Base-by-base conservation (phyloP, 2,797 vertebrate species). In the Oreochromis grahami region DNA sequence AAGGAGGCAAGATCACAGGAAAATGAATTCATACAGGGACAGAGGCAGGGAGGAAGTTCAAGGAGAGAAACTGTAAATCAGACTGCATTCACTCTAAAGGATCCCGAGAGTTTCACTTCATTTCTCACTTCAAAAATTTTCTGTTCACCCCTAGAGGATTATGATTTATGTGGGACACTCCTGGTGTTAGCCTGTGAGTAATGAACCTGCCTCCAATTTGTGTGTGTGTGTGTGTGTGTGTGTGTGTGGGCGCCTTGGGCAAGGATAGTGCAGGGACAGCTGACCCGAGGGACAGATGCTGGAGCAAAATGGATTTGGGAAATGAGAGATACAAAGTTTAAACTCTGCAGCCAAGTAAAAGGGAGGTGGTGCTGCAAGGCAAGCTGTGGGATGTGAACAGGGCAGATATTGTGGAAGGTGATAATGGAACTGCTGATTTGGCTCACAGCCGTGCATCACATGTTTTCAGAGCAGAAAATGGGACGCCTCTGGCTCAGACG, bases 91-190 rank as follows among this genome's bases (percentile, higher is more conserved):
- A 82, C 72, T 77, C 43, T 78, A 76, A 83, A 55, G 78, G 78
- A 26, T 4, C 21, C 1, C n/a, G 12, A 80, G 13, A 80, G 32
- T 76, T 72, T 80, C 34, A 77, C 81, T 86, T 84, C 78, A 81
- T 52, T 78, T 70, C 65, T 3, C 80, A 60, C 24, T 79, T 77
- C 6, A 55, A 76, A 76, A 53, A 80, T 63, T 60, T 88, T 85
- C 34, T n/a, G 2, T 76, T 84, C 79, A 76, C 10, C 81, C 74
- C 38, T 14, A 45, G 38, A 80, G 80, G 45, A 56, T 63, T 53
- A 78, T 82, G 85, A 94, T 87, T 86, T 81, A 92, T 88, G 85
- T 81, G 86, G 87, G 82, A 87, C 82, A 84, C 52, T 82, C 19
- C 38, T 24, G 32, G 55, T 79, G 81, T 60, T 83, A n/a, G 78